Evolutionary conservation across 2,888 invertebrate species (phyloP).

Genomic region (Acholoe squamosa): DNA sequence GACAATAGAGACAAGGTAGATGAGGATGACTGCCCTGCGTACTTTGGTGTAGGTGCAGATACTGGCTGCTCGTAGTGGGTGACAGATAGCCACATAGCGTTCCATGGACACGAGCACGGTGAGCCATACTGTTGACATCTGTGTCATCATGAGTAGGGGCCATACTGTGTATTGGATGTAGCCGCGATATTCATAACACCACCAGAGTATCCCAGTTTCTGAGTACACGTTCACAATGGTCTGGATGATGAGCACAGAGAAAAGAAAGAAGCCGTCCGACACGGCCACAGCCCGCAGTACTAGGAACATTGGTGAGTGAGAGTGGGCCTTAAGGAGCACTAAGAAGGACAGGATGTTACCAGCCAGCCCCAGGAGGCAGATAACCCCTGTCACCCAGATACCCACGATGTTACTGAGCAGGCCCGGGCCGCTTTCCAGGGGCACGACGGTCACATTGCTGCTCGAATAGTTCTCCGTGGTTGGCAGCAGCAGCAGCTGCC

Average conservation of each 20-base stretch:
- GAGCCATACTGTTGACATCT: conserved; percentile 74
- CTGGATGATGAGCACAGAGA: conserved; percentile 69
- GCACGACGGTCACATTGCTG: not conserved
- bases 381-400: conserved; percentile 69
- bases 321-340: conserved; percentile 69
- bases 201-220: conserved; percentile 55
- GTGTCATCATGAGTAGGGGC: conserved; percentile 72
- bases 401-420: conserved; percentile 69
- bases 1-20: conserved; percentile 67
- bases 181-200: conserved; percentile 67
- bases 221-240: conserved; percentile 70
- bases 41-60: conserved; percentile 71
- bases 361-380: conserved; percentile 69
- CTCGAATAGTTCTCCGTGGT: not conserved
- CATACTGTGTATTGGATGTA: conserved; percentile 72
- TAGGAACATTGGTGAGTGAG: conserved; percentile 71
- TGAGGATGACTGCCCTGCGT: conserved; percentile 66
- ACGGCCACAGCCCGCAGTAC: conserved; percentile 71
- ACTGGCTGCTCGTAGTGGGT: conserved; percentile 70
- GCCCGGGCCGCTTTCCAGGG: not conserved
- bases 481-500: not conserved
- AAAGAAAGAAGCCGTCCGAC: conserved; percentile 71
- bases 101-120: conserved; percentile 74
- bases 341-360: conserved; percentile 70
- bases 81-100: conserved; percentile 74